A percentile compares a stretch with the other conserved stretches of the same genome.
phyloP scores from a whole-genome alignment of 2,113 vertebrate genomes.

The Nipponia nippon region DNA sequence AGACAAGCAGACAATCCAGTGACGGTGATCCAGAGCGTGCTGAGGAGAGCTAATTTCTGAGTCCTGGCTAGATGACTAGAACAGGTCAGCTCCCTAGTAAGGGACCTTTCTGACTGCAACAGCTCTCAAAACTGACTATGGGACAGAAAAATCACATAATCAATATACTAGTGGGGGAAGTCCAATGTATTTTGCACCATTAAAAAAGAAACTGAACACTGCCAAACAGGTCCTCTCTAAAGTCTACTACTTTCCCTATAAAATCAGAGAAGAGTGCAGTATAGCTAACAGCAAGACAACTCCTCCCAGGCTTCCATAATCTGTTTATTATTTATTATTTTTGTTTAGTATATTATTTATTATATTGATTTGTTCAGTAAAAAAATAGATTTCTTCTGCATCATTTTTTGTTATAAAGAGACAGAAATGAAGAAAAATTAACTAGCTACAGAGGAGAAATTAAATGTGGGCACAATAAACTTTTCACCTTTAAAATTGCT shows the following conservation, averaged over 20 bases:
- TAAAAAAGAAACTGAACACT: not conserved
- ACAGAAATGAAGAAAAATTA: not conserved
- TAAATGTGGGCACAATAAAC: not conserved
- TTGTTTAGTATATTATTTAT: too few species aligned
- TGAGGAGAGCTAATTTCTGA: not conserved
- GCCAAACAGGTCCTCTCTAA: not conserved
- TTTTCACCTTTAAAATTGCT: not conserved
- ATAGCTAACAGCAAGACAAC: not conserved
- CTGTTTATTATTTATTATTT: too few species aligned
- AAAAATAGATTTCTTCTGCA: not conserved
- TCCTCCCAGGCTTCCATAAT: not conserved
- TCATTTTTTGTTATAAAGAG: not conserved
- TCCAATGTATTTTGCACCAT: not conserved
- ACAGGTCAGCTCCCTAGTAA: not conserved
- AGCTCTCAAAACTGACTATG: not conserved
- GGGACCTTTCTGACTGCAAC: not conserved
- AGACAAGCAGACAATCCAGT: not conserved
- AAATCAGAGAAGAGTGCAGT: not conserved
- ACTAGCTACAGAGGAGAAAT: not conserved
- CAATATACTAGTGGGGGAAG: accelerated
- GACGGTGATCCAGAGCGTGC: not conserved
- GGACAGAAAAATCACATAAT: not conserved
- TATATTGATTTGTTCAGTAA: not conserved
- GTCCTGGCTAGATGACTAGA: not conserved
- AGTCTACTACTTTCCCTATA: not conserved